These are phyloP conservation scores for Gymnothorax reevesii DNA, from an alignment of 2,797 vertebrate genomes.

Conservation along the genomic window DNA sequence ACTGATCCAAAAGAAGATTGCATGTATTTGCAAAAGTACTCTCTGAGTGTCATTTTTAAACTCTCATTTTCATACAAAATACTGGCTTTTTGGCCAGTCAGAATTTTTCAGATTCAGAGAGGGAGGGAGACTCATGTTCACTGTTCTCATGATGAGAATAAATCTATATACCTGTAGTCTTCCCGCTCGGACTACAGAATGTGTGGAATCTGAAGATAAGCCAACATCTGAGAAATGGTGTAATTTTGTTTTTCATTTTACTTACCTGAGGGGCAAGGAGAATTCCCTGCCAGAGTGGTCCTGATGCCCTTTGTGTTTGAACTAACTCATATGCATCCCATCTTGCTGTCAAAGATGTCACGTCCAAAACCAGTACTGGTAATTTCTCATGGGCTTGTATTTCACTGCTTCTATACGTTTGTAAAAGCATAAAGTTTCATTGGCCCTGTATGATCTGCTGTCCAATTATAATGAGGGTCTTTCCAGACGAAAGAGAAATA, in stretches of 20 bases:
- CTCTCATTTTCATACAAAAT: not conserved
- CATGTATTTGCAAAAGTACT: not conserved
- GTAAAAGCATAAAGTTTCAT: slow-evolving; percentile 71
- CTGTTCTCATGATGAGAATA: not conserved
- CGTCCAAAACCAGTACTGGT: slow-evolving; percentile 85
- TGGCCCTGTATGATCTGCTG: not conserved
- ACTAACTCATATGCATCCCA: slow-evolving; percentile 95
- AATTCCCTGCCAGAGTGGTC: slow-evolving; percentile 86
- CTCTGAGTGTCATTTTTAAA: not conserved
- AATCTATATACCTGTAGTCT: not conserved
- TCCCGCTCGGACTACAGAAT: not conserved
- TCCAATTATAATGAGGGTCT: slow-evolving; percentile 45
- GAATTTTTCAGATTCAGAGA: not conserved
- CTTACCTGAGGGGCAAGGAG: slow-evolving; percentile 80
- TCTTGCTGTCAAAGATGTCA: slow-evolving; percentile 97
- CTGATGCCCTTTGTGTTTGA: slow-evolving; percentile 98
- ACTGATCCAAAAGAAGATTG: not conserved
- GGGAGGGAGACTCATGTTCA: no score
- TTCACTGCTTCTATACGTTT: slow-evolving; percentile 96
- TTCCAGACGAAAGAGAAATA: slow-evolving; percentile 47
- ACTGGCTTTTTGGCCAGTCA: not conserved
- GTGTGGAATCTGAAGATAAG: not conserved
- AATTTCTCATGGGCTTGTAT: slow-evolving; percentile 98
- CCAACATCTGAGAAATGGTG: not conserved
- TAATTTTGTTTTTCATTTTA: not conserved